Evolutionary conservation across 2,113 vertebrate species (phyloP), one percentile per base, ranked within the genome.

Genomic region (Stictonetta naevosa): DNA sequence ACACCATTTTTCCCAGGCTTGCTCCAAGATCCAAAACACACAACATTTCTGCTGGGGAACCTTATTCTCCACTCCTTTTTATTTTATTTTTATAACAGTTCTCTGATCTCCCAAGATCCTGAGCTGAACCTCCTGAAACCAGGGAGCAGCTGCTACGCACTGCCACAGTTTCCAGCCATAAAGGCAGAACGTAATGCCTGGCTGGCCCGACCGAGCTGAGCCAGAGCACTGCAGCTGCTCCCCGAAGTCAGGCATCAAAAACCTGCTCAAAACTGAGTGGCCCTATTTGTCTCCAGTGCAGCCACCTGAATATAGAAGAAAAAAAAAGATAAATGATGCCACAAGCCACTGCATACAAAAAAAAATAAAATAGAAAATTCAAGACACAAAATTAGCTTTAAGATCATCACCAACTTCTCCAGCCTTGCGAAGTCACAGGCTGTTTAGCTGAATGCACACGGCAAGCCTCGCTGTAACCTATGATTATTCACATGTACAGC

Each of bases 81-180:
- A 33, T 68, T 44, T 62, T 48, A 48, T 16, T 36, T 46, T 55
- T 38, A 4, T 38, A 76, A 67, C 18, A 12, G 19, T 62, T 46
- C 29, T 33, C 69, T 77, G n/a, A 31, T 87, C 78, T 83, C 38
- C 44, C 56, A 83, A 71, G 87, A 69, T 71, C 83, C 73, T 1
- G 5, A 71, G 58, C 2, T 55, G 83, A 48, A 74, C 8, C 19
- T 83, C 73, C 90, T 21, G 78, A 75, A 80, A 59, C 31, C 91
- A 71, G 86, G 91, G 62, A 95, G 91, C 93, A 95, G 93, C 91
- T 93, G 93, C 62, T 60, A 8, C 3, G 9, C 67, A 26, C 38
- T 55, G 86, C 78, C 56, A 69, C 50, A 50, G 78, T 56, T 90
- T 79, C 78, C 91, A 95, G 90, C 90, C 53, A 4, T 11, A 20